phyloP scores from a whole-genome alignment of 2,113 vertebrate genomes.

The Solea solea region DNA sequence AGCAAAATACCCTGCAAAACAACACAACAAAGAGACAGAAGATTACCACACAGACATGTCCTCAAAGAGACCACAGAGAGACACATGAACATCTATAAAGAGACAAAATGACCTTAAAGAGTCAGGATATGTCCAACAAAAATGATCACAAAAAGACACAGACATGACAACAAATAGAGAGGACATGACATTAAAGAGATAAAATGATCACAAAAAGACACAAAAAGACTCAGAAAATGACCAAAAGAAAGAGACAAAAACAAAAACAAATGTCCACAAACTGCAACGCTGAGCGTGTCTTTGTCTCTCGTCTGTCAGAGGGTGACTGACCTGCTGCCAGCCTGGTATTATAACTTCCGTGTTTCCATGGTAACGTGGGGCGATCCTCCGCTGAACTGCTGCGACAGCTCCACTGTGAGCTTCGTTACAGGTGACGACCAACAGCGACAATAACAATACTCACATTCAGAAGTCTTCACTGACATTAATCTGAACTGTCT shows the following conservation, averaged over 20 bases:
- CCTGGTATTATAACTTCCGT: conserved; percentile 96
- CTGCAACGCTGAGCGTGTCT: background rate
- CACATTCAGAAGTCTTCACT: no score
- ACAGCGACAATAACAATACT: no score
- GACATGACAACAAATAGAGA: no score
- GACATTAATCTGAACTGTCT: background rate
- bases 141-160: no score
- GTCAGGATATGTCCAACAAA: no score
- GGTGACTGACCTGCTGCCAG: conserved; percentile 90
- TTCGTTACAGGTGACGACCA: conserved; percentile 89
- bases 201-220: background rate
- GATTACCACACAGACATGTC: no score
- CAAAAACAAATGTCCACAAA: background rate
- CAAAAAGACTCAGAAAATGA: no score
- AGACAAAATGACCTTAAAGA: no score
- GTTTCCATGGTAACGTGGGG: conserved; percentile 98
- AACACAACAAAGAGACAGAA: background rate
- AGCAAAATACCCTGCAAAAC: no score
- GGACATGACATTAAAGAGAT: no score
- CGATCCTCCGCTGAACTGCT: conserved; percentile 91
- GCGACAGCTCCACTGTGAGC: conserved; percentile 91
- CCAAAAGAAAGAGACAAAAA: background rate
- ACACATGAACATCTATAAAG: no score
- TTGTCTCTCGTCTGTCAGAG: conserved; percentile 75
- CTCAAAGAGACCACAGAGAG: no score